Base-by-base conservation (phyloP, 2,113 vertebrate genomes). In the Anhinga anhinga region DNA sequence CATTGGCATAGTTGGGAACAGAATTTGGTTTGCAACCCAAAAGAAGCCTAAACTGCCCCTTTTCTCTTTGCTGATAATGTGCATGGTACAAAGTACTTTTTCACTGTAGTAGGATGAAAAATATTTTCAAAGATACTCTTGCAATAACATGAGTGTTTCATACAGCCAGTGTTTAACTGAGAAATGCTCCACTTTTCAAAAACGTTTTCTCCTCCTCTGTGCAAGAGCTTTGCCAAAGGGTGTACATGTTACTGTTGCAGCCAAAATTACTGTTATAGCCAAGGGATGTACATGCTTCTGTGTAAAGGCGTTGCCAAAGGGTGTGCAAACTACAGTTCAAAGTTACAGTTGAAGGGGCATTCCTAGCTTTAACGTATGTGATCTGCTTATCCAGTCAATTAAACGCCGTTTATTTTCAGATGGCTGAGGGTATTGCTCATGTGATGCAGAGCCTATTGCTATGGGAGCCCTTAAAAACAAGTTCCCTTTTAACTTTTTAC, bases 201-300 rank as follows among this genome's bases (percentile, higher is more conserved):
- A 53, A 91, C 36, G 56, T 34, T 50, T 74, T 90, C 79, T 92
- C 63, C 92, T 88, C 38, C 42, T 83, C 66, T 52, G 5, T 12
- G 27, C 29, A 10, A 89, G 73, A 65, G 72, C 76, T 87, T 95
- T 96, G 97, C 97, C 93, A 92, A 94, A 95, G 95, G 96, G 91
- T 92, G 80, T 95, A 95, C 93, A 89, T 78, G 73, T 95, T 96
- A 91, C 95, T 94, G 87, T 90, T 97, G 86, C 87, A 97, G 92
- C 96, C 97, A 96, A 97, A 91, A 92, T 95, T 97, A 94, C 97
- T 98, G 97, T 97, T 98, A 97, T 96, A 98, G 96, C 97, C 96
- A 97, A 96, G 61, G 97, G 97, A 97, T 86, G 89, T 96, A 97
- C 95, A 96, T 22, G 42, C 95, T 90, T 89, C 95, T 89, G 90